Evolutionary conservation across 30 jellyfish, hydroid and myxozoan species (phyloP), one percentile per base, ranked within the genome.

Genomic region (Sanderia malayensis): DNA sequence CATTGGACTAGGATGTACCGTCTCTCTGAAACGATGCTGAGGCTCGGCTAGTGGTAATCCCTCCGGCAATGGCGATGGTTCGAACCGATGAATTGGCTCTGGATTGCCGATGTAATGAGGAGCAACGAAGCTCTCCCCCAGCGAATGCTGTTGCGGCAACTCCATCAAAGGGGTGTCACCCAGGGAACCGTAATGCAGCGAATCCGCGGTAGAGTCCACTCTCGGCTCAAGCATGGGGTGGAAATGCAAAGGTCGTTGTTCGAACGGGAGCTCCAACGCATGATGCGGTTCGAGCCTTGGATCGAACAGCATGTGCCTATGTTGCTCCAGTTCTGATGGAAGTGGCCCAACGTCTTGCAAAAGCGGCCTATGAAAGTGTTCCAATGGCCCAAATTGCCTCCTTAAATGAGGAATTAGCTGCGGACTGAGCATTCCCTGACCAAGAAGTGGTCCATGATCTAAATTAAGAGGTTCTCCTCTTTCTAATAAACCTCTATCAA

Each of bases 401-500:
- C 80, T 80, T 15, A 63, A 41, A 21, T 71, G 85, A 0, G 93
- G 93, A 0, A 68, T 9, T 68, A 55, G 9, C 7, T 82, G 77
- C 22, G 79, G 84, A 6, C 73, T 77, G 4, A 81, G 47, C 19
- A 79, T 60, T 21, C 93, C 85, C 24, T 81, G 93, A 0, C 85
- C 77, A 8, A 49, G 18, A 19, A 81, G 58, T 19, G 93, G 93
- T 19, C 70, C 58, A 23, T 52, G 67, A 27, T 81, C 93, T 58
- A 81, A 59, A 62, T 81, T 85, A 32, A 70, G 23, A 6, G 93
- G 93, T n/a, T n/a, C n/a, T 62, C 85, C 77, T 26, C 64, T 46
- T 29, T 60, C 29, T 0, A 76, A 25, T 15, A 28, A 49, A 1
- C 80, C 88, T 34, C 79, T 66, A 31, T 76, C 88, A 0, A 76